Percentiles rank a stretch among this genome's conserved stretches.
These are phyloP conservation scores for Hozukius guyotensis DNA, from an alignment of 2,797 vertebrate genomes.

Conservation along the genomic window DNA sequence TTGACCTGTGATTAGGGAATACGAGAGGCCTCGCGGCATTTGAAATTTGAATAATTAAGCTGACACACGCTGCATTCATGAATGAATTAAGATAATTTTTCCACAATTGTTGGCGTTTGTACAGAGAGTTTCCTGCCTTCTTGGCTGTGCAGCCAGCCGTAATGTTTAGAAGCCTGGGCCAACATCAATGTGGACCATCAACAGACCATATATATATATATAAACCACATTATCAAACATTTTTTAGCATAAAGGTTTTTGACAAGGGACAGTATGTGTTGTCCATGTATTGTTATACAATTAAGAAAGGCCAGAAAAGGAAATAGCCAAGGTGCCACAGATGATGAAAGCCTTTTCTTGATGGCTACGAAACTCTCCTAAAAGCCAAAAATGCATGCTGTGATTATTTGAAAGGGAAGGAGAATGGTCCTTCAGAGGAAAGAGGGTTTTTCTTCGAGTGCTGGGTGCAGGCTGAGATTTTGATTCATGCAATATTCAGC, in stretches of 20 bases:
- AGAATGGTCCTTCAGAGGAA: conserved; percentile 1
- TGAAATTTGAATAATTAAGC: conserved; percentile 1
- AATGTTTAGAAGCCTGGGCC: neutral
- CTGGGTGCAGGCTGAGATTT: neutral
- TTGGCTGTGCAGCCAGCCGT: neutral
- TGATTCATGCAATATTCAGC: conserved; percentile 6
- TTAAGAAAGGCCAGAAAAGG: neutral
- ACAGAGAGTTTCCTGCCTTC: neutral
- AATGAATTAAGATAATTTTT: conserved; percentile 5
- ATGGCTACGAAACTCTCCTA: neutral
- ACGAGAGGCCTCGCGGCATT: neutral
- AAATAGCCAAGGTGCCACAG: neutral
- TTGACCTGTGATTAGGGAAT: neutral
- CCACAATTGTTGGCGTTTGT: neutral
- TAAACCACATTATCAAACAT: neutral
- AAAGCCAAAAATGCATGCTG: conserved; percentile 23
- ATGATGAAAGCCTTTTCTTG: conserved; percentile 43
- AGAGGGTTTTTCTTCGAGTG: neutral
- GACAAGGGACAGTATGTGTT: neutral
- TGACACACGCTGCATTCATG: neutral
- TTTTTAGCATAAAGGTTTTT: neutral
- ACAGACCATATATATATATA: neutral
- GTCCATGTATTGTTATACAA: neutral
- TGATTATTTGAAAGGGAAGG: conserved; percentile 25
- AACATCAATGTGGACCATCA: neutral